Conservation (phyloP, 1,140 invertebrate species). For the Tetranychus urticae region DNA sequence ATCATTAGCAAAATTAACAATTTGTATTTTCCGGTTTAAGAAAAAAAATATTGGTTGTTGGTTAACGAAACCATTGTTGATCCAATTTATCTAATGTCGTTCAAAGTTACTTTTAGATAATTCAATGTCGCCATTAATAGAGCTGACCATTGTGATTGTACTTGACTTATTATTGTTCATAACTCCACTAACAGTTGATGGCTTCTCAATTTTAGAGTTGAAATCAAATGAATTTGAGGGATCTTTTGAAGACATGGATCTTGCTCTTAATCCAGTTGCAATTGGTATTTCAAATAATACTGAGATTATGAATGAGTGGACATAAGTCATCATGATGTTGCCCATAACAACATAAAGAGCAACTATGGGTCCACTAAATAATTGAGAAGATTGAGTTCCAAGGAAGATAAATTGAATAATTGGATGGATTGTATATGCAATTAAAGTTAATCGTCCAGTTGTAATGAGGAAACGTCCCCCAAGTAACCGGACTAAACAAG, state of each 20-base stretch:
- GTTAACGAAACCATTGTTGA: too few species aligned
- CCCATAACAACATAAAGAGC: constrained; percentile 4
- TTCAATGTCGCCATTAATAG: not conserved
- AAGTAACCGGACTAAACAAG: not conserved
- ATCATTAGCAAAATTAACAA: too few species aligned
- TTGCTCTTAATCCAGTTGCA: not conserved
- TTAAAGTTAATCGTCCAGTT: not conserved
- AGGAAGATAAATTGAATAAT: constrained; percentile 4
- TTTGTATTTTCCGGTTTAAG: too few species aligned
- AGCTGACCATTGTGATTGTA: not conserved
- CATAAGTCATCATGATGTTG: constrained; percentile 8
- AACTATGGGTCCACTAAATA: constrained; percentile 3
- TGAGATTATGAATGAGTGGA: constrained; percentile 4
- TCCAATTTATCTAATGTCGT: too few species aligned
- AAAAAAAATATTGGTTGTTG: too few species aligned
- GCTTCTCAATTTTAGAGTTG: too few species aligned
- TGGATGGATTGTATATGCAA: constrained; percentile 2
- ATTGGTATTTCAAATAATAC: constrained; percentile 7
- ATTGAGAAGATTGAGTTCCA: constrained; percentile 5
- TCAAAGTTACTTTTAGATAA: not conserved
- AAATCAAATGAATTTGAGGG: too few species aligned
- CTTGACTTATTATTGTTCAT: not conserved
- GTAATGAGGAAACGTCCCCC: not conserved
- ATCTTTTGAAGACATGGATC: not conserved
- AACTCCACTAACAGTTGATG: not conserved